Percentiles rank a stretch among this genome's conserved stretches.
Conservation (phyloP, 2,888 invertebrate genomes). For the Congeria kusceri region DNA sequence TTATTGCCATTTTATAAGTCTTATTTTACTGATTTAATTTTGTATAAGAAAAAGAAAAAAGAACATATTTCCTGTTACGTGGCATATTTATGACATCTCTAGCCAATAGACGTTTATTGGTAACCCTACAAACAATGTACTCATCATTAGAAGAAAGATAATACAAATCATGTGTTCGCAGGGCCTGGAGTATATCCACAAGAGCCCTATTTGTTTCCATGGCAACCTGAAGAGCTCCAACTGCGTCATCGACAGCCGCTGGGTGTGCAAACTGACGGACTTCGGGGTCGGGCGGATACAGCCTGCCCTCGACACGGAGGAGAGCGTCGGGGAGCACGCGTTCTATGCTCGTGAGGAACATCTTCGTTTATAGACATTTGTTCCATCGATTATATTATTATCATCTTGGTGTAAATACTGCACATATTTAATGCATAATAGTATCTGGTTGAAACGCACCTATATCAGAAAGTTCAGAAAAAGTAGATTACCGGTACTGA, state of each 20-base stretch:
- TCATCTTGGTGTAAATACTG: too few relatives aligned
- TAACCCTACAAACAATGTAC: neutral
- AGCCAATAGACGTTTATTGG: neutral
- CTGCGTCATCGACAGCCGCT: conserved; percentile 81
- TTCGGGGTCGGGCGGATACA: conserved; percentile 74
- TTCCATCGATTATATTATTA: too few relatives aligned
- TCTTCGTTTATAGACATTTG: too few relatives aligned
- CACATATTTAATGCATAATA: too few relatives aligned
- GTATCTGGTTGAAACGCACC: too few relatives aligned
- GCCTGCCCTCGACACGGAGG: conserved; percentile 18
- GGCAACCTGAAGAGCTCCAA: conserved; percentile 80
- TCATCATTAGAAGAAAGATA: neutral
- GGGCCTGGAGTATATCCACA: conserved; percentile 81
- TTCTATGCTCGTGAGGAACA: conserved; percentile 53
- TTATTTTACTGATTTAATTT: too few relatives aligned
- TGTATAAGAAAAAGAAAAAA: too few relatives aligned
- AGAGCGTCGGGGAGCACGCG: conserved; percentile 52
- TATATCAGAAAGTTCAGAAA: too few relatives aligned
- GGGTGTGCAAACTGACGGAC: conserved; percentile 82
- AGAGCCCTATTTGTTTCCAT: conserved; percentile 75
- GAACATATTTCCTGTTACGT: too few relatives aligned
- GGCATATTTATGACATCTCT: neutral
- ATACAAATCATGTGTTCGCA: conserved; percentile 40
- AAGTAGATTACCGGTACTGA: too few relatives aligned
- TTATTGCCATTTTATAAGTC: too few relatives aligned